Evolutionary conservation across 2,797 vertebrate genomes (phyloP), one percentile per base, ranked within the genome.

Genomic region (Melanotaenia trifasciata): DNA sequence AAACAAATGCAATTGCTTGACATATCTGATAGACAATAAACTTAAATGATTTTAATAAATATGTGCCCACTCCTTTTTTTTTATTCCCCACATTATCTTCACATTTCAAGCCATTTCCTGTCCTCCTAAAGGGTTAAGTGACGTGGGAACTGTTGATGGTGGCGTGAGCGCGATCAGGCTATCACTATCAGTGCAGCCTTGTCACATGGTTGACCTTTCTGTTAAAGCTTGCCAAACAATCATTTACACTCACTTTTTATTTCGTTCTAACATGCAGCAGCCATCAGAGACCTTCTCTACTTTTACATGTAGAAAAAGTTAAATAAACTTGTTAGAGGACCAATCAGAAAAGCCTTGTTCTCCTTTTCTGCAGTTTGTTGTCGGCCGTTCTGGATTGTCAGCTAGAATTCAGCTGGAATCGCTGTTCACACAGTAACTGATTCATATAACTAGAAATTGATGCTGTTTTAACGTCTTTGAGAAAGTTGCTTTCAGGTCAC

Each of bases 161-260:
- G 69, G 68, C 11, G 30, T 70, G 74, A 74, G 51, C 38, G 24
- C 18, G 45, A 50, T 70, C 47, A 3, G 36, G 32, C 53, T 7
- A 26, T 63, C 50, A 61, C 66, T 43, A 61, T 74, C 78, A n/a
- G 58, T 60, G 47, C 33, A 32, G 4, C 51, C 2, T 70, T 58
- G 71, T 74, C 63, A 64, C 18, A 53, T 1, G 26, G 3, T 16
- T 78, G 64, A 85, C 74, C 70, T 78, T 78, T 72, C 40, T 63
- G 51, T 78, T 58, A 24, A 58, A 65, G 45, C 64, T 61, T 32
- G 24, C 64, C 36, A 26, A 65, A 68, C 30, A 73, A 35, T 33
- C 35, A 72, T 67, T 57, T 22, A 50, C 22, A 63, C 30, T 32
- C 8, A 0, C 3, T 13, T n/a, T 63, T 53, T 4, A 43, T 35